phyloP scores from a whole-genome alignment of 2,888 invertebrate genomes.

The Rhaphigaster nebulosa region DNA sequence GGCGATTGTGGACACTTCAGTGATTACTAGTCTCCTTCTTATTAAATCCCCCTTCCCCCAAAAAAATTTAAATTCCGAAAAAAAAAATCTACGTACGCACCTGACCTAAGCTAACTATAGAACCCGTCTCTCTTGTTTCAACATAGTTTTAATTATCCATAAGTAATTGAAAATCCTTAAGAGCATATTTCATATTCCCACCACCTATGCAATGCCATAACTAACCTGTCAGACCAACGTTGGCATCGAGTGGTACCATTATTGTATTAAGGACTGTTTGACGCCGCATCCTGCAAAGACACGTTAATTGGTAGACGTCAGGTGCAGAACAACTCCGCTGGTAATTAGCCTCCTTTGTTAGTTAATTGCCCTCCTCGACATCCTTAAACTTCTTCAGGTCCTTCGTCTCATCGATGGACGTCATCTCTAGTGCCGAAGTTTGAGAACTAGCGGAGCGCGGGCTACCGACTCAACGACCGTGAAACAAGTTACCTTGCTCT shows the following conservation, averaged over 20 bases:
- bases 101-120: no score
- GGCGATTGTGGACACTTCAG: no score
- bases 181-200: no score
- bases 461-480: neutral
- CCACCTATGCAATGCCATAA: no score
- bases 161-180: no score
- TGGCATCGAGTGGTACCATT: neutral
- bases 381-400: conserved; percentile 31
- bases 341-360: conserved; percentile 31
- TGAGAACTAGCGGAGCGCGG: neutral
- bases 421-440: neutral
- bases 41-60: no score
- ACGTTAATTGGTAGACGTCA: conserved; percentile 33
- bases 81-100: no score
- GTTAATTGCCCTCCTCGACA: conserved; percentile 20
- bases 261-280: conserved; percentile 14
- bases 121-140: no score
- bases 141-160: no score
- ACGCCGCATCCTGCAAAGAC: conserved; percentile 10
- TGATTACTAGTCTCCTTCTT: no score
- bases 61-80: no score
- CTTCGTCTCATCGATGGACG: neutral
- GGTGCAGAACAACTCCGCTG: neutral
- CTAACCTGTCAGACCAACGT: neutral
- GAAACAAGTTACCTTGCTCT: neutral